Evolutionary conservation across 2,113 vertebrate species (phyloP).

Genomic region (Syrrhaptes paradoxus): DNA sequence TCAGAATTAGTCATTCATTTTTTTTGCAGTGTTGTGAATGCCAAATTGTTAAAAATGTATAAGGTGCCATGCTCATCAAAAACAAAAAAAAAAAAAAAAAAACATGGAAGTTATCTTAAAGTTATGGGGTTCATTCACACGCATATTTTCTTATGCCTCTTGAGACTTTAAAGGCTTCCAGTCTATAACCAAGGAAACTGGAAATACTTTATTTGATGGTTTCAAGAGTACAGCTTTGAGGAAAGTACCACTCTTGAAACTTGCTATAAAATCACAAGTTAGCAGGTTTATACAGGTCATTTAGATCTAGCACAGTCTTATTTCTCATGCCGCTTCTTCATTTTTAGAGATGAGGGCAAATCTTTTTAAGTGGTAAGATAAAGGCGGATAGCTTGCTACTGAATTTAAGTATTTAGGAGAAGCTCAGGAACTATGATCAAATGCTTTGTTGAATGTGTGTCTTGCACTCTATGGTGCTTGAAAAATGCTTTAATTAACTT

Average conservation of each 20-base stretch:
- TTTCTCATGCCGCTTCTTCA: not conserved
- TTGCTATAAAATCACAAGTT: not conserved
- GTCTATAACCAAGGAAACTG: not conserved
- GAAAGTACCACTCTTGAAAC: not conserved
- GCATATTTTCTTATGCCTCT: not conserved
- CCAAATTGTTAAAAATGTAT: not conserved
- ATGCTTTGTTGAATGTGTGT: not conserved
- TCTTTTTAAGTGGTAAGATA: not conserved
- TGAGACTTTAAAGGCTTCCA: not conserved
- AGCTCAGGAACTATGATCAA: not conserved
- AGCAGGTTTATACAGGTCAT: not conserved
- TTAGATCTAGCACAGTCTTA: not conserved
- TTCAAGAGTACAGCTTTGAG: not conserved
- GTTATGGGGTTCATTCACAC: not conserved
- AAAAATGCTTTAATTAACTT: slow-evolving; percentile 7
- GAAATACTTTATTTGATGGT: not conserved
- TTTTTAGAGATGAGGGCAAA: not conserved
- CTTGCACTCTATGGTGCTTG: not conserved
- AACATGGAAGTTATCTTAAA: not conserved
- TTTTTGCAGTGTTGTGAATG: not conserved
- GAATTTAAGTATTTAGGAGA: not conserved
- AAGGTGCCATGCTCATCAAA: rapidly evolving
- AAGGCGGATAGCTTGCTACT: not conserved
- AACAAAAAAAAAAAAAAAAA: not conserved
- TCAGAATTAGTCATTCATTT: not conserved